These are phyloP conservation scores for Tetramorium parvispinum DNA, from an alignment of 1,140 invertebrate genomes.

Conservation along the genomic window DNA sequence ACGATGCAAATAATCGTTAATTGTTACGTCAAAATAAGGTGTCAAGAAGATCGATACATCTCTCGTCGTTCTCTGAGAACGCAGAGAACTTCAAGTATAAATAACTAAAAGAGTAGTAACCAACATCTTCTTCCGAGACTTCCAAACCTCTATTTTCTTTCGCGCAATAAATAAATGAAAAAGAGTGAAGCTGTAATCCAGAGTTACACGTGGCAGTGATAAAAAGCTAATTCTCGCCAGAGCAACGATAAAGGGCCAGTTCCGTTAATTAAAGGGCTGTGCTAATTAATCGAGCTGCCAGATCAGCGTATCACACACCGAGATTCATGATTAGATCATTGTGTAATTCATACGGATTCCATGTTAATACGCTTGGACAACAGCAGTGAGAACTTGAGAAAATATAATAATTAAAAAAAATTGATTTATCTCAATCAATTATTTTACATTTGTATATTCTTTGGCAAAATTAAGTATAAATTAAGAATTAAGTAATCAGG, in stretches of 20 bases:
- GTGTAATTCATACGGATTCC: neutral
- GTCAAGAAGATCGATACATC: neutral
- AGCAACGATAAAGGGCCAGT: neutral
- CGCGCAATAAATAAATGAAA: neutral
- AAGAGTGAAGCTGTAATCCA: slow-evolving; percentile 2
- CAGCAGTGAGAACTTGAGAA: neutral
- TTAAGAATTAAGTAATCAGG: neutral
- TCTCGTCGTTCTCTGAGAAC: neutral
- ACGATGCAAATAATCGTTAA: slow-evolving; percentile 8
- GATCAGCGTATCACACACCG: neutral
- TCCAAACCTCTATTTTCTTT: neutral
- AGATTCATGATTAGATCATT: neutral
- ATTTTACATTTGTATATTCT: neutral
- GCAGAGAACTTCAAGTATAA: neutral
- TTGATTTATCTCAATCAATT: neutral
- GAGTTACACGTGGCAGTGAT: slow-evolving; percentile 24
- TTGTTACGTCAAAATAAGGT: neutral
- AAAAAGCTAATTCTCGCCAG: slow-evolving; percentile 7
- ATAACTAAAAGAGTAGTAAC: neutral
- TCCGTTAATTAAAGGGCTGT: slow-evolving; percentile 11
- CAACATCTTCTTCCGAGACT: neutral
- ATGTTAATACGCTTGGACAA: neutral
- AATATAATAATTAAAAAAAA: neutral
- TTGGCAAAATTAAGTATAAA: slow-evolving; percentile 9
- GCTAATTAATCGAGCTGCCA: slow-evolving; percentile 15